Conservation (phyloP, 2,888 invertebrate genomes). For the Sminthurinus aureus region DNA sequence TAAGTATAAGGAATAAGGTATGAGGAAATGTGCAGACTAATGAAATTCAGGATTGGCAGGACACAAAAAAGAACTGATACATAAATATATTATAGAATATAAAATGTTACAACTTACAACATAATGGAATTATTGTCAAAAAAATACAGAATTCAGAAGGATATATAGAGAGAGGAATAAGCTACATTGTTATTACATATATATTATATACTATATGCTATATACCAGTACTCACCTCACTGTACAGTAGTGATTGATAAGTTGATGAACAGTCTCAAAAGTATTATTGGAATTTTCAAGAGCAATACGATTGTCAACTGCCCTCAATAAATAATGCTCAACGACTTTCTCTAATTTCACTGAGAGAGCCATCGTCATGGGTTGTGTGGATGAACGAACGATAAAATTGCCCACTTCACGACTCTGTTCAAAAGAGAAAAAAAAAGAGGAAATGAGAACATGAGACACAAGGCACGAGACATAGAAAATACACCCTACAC, state of each 20-base stretch:
- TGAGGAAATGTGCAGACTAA: too few species aligned
- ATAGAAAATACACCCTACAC: neutral
- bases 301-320: conserved; percentile 75
- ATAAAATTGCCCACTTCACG: conserved; percentile 77
- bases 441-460: conserved; percentile 42
- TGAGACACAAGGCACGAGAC: neutral
- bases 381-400: conserved; percentile 91
- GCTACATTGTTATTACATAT: too few species aligned
- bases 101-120: too few species aligned
- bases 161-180: too few species aligned
- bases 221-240: conserved; percentile 72
- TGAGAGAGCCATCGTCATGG: conserved; percentile 93
- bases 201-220: neutral
- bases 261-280: conserved; percentile 89
- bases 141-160: too few species aligned
- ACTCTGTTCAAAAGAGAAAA: conserved; percentile 63
- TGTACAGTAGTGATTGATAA: conserved; percentile 92
- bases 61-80: too few species aligned
- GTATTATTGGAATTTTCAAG: conserved; percentile 93
- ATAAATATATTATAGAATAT: too few species aligned
- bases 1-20: too few species aligned
- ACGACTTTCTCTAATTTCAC: conserved; percentile 91
- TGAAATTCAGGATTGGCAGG: too few species aligned
- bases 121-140: too few species aligned
- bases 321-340: conserved; percentile 95